Conservation (phyloP, 2,888 invertebrate genomes). For the Onchidella celtica region DNA sequence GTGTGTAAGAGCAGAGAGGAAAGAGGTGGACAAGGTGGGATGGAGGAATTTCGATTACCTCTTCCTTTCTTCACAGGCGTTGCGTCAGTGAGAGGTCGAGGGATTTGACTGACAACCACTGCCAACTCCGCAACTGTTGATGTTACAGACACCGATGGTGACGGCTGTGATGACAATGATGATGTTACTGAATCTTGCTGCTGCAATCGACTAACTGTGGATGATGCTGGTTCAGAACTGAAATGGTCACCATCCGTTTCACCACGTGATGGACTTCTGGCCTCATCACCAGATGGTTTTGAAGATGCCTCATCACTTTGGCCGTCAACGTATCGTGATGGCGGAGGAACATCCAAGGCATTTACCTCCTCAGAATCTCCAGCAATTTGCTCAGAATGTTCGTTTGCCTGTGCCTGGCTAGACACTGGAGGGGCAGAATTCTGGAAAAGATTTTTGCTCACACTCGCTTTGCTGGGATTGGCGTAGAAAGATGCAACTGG, state of each 20-base stretch:
- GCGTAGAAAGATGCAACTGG: conserved; percentile 1
- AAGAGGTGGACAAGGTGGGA: too few relatives aligned
- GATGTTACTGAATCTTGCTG: neutral
- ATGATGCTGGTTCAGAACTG: neutral
- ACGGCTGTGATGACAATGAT: neutral
- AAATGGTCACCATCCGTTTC: neutral
- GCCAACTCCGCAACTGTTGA: neutral
- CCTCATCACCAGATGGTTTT: neutral
- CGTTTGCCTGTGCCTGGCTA: neutral
- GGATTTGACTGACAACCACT: neutral
- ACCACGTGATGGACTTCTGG: neutral
- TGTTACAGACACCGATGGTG: neutral
- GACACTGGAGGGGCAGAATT: neutral
- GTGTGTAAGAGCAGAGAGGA: too few relatives aligned
- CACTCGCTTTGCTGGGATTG: conserved; percentile 7
- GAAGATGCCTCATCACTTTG: neutral
- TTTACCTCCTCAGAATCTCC: neutral
- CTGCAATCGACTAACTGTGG: neutral
- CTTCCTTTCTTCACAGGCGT: neutral
- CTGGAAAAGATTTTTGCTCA: conserved; percentile 27
- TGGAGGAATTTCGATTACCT: too few relatives aligned
- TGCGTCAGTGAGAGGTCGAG: neutral
- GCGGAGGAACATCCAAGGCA: neutral
- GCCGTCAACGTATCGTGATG: neutral
- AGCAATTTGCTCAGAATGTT: too few relatives aligned